Evolutionary conservation across 2,888 invertebrate genomes (phyloP).

Genomic region (Dasysyrphus albostriatus): DNA sequence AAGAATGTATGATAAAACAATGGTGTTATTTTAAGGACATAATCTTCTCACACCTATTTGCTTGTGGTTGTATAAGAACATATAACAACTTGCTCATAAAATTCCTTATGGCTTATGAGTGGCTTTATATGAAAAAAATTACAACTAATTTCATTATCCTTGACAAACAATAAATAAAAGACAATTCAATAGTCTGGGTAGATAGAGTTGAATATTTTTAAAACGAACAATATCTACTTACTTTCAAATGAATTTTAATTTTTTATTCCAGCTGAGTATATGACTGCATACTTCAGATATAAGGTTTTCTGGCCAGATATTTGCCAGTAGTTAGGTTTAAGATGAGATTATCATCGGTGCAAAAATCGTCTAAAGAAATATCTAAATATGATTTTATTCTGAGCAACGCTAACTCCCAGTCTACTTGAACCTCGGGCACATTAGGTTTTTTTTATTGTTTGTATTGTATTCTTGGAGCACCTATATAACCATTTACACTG

Average conservation of each 20-base stretch:
- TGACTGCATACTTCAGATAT: too few species aligned
- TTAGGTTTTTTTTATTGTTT: neutral
- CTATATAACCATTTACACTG: neutral
- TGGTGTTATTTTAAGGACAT: slow-evolving; percentile 36
- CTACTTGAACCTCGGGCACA: too few species aligned
- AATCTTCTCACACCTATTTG: neutral
- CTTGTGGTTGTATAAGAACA: too few species aligned
- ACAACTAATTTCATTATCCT: slow-evolving; percentile 5
- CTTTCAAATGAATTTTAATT: too few species aligned
- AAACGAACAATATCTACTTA: neutral
- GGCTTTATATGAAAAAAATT: neutral
- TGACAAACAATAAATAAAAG: neutral
- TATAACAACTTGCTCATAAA: neutral
- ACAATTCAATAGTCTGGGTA: neutral
- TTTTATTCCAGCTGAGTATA: too few species aligned
- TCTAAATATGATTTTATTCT: too few species aligned
- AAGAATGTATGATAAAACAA: slow-evolving; percentile 34
- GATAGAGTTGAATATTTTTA: neutral
- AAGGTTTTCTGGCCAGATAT: too few species aligned
- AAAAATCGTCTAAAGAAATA: too few species aligned
- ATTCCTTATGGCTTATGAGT: neutral
- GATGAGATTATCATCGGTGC: too few species aligned
- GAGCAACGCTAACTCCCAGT: too few species aligned
- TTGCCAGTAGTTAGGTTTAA: too few species aligned
- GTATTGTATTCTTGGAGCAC: neutral